phyloP scores from a whole-genome alignment of 2,797 vertebrate species.

The Luscinia luscinia region DNA sequence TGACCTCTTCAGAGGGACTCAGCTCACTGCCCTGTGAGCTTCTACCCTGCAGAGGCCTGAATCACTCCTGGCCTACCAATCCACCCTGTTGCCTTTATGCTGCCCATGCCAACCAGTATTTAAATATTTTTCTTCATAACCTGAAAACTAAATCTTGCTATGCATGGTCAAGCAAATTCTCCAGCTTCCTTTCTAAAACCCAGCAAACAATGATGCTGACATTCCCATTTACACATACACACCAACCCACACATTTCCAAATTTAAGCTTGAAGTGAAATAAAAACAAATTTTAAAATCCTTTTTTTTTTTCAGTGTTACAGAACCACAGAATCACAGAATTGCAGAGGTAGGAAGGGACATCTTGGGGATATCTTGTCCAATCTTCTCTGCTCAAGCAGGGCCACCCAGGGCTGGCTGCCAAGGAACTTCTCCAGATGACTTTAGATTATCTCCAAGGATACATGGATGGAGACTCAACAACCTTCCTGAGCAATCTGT shows the following conservation, averaged over 20 bases:
- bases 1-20: not conserved
- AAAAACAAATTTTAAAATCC: not conserved
- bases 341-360: not conserved
- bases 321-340: not conserved
- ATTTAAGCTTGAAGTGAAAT: not conserved
- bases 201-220: not conserved
- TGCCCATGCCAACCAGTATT: not conserved
- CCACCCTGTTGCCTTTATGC: not conserved
- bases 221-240: not conserved
- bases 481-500: not conserved
- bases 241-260: not conserved
- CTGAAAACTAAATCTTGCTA: not conserved
- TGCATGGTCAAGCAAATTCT: not conserved
- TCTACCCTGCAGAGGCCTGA: not conserved
- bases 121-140: not conserved
- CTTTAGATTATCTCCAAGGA: not conserved
- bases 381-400: not conserved
- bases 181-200: not conserved
- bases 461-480: not conserved
- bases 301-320: not conserved
- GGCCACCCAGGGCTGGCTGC: not conserved
- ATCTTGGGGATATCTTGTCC: not conserved
- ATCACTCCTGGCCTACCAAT: not conserved
- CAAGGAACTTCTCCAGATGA: not conserved
- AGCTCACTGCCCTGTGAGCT: not conserved